Percentiles rank a stretch among this genome's conserved stretches.
These are phyloP conservation scores for Ara ararauna DNA, from an alignment of 2,797 vertebrate species.

Conservation along the genomic window DNA sequence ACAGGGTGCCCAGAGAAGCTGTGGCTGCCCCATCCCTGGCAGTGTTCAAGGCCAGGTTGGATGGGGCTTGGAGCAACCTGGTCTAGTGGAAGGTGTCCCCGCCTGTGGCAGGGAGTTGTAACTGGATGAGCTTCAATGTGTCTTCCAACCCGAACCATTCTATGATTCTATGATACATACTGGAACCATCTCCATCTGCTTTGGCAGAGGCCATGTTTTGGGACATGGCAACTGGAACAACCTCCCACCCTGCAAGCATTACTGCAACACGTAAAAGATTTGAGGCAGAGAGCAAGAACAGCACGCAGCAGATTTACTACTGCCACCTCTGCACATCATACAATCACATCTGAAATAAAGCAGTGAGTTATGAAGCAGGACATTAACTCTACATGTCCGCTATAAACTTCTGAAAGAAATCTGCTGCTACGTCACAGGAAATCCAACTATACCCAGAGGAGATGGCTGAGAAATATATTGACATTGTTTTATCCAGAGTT, in stretches of 20 bases:
- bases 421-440: neutral
- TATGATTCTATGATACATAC: neutral
- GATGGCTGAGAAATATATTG: neutral
- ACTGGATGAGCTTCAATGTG: neutral
- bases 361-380: neutral
- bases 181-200: neutral
- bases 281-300: neutral
- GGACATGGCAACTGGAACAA: neutral
- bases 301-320: neutral
- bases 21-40: neutral
- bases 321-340: neutral
- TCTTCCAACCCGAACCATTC: neutral
- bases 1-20: neutral
- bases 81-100: neutral
- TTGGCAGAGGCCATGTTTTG: neutral
- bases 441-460: neutral
- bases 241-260: neutral
- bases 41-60: neutral
- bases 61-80: neutral
- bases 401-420: neutral
- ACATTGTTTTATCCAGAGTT: neutral
- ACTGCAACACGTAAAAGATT: neutral
- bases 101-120: neutral
- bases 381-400: neutral
- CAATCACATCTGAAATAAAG: rapidly evolving